Base-by-base conservation (phyloP, 2,113 vertebrate genomes). In the Martes martes region DNA sequence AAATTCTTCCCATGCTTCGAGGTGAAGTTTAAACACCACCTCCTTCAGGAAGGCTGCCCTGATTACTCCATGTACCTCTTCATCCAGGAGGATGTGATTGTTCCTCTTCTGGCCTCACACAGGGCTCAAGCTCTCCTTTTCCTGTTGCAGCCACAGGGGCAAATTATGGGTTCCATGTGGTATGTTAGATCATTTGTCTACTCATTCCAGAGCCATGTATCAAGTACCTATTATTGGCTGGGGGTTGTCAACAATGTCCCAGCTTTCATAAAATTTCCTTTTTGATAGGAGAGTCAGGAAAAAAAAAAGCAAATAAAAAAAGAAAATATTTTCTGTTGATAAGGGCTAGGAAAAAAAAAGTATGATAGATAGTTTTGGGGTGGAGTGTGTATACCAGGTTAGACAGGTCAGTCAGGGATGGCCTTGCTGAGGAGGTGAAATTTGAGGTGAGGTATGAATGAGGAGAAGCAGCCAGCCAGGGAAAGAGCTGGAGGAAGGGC, bases 351-450 rank as follows among this genome's bases (percentile, higher is more conserved):
- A 78, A 61, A 47, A 93, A 73, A 69, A 59, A 76, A 6, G 4
- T n/a, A 36, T 6, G 33, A 9, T 42, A n/a, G 31, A 76, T 47
- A 71, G 50, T 76, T 96, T 94, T 61, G n/a, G 90, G 74, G 74
- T 94, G 63, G 76, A 50, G 65, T 83, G 61, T 19, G 19, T 57
- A 52, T 11, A 55, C 19, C 45, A 83, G 39, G 4, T 92, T 83
- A 71, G 76, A 85, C 61, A 81, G 84, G 92, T 59, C 94, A 80
- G 69, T 84, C 63, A 57, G 71, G 93, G 95, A 71, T 7, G 2
- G 90, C 47, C 57, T 96, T 11, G 19, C 76, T 85, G 96, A 95
- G 90, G 69, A 96, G 57, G 92, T 88, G 97, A 91, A 95, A 96
- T 96, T 18, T 71, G 95, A 97, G 84, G 57, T 86, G 69, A 85